Evolutionary conservation across 2,888 invertebrate species (phyloP).

Genomic region (Gari tellinella): DNA sequence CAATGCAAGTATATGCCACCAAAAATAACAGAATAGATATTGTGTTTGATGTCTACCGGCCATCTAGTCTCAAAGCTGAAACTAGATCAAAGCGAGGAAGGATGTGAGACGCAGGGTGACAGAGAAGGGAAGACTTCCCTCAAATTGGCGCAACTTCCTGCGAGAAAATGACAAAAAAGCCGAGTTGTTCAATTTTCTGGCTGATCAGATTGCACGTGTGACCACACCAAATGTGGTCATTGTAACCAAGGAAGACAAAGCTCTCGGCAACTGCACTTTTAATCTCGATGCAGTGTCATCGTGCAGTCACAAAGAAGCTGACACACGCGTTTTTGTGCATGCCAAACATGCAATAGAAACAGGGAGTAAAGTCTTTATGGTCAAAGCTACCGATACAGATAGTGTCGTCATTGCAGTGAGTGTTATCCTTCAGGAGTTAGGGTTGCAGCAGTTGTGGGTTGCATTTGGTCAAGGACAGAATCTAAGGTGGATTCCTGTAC

Average conservation of each 20-base stretch:
- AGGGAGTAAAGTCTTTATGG: conserved; percentile 26
- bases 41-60: conserved; percentile 44
- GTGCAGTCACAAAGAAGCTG: conserved; percentile 36
- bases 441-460: conserved; percentile 49
- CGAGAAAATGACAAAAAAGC: conserved; percentile 44
- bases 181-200: conserved; percentile 52
- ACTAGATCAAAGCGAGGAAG: conserved; percentile 37
- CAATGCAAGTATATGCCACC: conserved; percentile 12
- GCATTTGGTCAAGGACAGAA: conserved; percentile 53
- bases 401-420: conserved; percentile 33
- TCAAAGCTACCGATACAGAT: conserved; percentile 45
- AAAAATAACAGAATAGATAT: conserved; percentile 38
- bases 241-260: not conserved
- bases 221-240: conserved; percentile 5
- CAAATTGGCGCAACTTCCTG: conserved; percentile 49
- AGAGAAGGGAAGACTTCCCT: conserved; percentile 32
- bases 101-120: conserved; percentile 41
- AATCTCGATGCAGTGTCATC: conserved; percentile 1
- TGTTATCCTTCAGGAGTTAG: conserved; percentile 16
- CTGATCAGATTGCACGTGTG: conserved; percentile 30
- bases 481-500: conserved; percentile 53
- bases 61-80: conserved; percentile 36
- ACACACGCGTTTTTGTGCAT: conserved; percentile 32
- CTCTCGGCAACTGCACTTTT: not conserved
- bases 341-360: conserved; percentile 27